Evolutionary conservation across 2,113 vertebrate species (phyloP).

Genomic region (Perccottus glenii): DNA sequence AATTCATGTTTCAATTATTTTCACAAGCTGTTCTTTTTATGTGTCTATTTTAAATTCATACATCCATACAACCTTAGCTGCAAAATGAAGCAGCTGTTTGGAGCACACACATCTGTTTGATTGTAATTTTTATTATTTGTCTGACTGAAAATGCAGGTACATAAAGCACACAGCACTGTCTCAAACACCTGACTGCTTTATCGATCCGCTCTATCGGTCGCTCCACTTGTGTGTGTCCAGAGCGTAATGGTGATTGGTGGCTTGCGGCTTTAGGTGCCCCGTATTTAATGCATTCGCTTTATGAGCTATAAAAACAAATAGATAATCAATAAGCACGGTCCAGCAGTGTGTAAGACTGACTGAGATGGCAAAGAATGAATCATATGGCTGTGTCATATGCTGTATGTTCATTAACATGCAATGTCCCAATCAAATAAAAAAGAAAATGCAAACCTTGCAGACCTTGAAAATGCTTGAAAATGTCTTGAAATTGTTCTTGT

Average conservation of each 20-base stretch:
- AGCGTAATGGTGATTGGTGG: slow-evolving; percentile 57
- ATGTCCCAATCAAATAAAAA: too few relatives aligned
- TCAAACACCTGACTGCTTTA: slow-evolving; percentile 1
- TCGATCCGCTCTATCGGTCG: slow-evolving; percentile 26
- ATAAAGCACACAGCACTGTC: not conserved
- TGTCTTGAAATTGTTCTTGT: not conserved
- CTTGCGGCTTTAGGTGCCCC: slow-evolving; percentile 19
- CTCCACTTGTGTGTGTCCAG: slow-evolving; percentile 24
- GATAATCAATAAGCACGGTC: slow-evolving; percentile 61
- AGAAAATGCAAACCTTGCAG: too few relatives aligned
- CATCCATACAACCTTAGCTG: slow-evolving; percentile 12
- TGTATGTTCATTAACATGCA: too few relatives aligned
- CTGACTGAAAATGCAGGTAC: slow-evolving; percentile 3
- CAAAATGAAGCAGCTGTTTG: slow-evolving; percentile 22
- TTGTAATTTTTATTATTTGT: slow-evolving; percentile 3
- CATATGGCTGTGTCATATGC: too few relatives aligned
- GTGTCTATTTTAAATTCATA: slow-evolving; percentile 13
- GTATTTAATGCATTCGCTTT: slow-evolving; percentile 58
- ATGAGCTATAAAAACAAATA: slow-evolving; percentile 66
- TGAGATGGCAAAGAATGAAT: slow-evolving; percentile 3
- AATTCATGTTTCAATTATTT: slow-evolving; percentile 7
- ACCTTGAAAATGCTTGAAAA: not conserved
- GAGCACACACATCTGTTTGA: slow-evolving; percentile 8
- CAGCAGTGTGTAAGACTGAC: slow-evolving; percentile 13
- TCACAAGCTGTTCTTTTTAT: not conserved